Base-by-base conservation (phyloP, 2,113 vertebrate species). In the Cranoglanis bouderius region DNA sequence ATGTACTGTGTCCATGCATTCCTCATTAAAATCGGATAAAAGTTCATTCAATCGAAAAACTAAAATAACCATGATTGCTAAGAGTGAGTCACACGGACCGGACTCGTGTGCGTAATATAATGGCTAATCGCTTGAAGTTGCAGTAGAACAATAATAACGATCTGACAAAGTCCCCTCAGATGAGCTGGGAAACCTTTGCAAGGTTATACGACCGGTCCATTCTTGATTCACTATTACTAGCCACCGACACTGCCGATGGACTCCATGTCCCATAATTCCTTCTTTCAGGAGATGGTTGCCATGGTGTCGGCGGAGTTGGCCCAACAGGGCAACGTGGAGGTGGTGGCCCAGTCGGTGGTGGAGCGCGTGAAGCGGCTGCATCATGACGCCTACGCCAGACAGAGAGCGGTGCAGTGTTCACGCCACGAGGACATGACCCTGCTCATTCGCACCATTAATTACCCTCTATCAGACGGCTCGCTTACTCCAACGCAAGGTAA, bases 381-480 rank as follows among this genome's bases (percentile, higher is more conserved):
- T 91, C 95, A 98, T 0, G 98, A 99, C 91, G 97, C 97, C 32
- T 98, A 96, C 26, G 96, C 96, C 91, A 98, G 97, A 94, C 90
- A 99, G 90, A 95, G 97, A n/a, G 97, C 97, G 13, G 92, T 96
- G 63, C 96, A 95, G 94, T 98, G 98, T 90, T 95, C 96, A 0
- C 93, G 95, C n/a, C 98, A 99, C 0, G 98, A 99, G 92, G 98
- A 99, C 95, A 99, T 99, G 98, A 99, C 98, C 0, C 94, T 99
- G 92, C 96, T 99, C 88, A 96, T 99, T 89, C 96, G 98, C 92
- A 97, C 97, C 87, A 96, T 99, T 49, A 97, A 97, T 92, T 98
- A 98, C 93, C 95, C 97, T 0, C 91, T 97, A 90, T 96, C 96
- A 87, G 98, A 98, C 88, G 93, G 96, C 10, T 93, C 92, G 0